These are phyloP conservation scores for Parambassis ranga DNA, from an alignment of 2,797 vertebrate species.

Conservation along the genomic window DNA sequence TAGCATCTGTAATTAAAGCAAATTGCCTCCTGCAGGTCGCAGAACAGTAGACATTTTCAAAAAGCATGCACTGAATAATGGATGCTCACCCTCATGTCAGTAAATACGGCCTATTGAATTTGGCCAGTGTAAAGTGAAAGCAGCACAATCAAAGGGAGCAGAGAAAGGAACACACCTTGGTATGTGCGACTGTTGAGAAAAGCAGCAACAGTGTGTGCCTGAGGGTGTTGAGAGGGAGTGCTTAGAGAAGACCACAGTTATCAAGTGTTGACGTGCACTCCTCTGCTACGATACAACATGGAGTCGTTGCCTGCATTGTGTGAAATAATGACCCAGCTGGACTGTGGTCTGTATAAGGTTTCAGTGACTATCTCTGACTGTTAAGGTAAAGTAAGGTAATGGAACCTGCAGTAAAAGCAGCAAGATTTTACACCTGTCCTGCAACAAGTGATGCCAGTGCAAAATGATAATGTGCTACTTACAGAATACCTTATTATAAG, in stretches of 20 bases:
- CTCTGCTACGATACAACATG: background rate
- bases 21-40: slow-evolving; percentile 21
- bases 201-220: slow-evolving; percentile 3
- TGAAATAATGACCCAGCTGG: slow-evolving; percentile 7
- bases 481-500: too few species aligned
- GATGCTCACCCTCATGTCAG: slow-evolving; percentile 38
- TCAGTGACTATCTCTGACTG: slow-evolving; percentile 9
- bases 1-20: slow-evolving; percentile 45
- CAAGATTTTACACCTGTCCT: background rate
- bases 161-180: slow-evolving; percentile 17
- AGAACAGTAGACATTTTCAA: slow-evolving; percentile 28
- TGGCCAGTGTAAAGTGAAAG: background rate
- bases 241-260: slow-evolving; percentile 23
- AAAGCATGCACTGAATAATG: slow-evolving; percentile 51
- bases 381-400: background rate
- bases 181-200: background rate
- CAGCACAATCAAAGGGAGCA: background rate
- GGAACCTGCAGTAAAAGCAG: background rate
- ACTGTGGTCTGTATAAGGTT: slow-evolving; percentile 25
- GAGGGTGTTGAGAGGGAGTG: slow-evolving; percentile 16
- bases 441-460: too few species aligned
- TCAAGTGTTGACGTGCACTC: slow-evolving; percentile 30
- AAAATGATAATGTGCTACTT: background rate
- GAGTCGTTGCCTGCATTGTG: slow-evolving; percentile 28
- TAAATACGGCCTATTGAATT: slow-evolving; percentile 25